Evolutionary conservation across 2,797 vertebrate species (phyloP), one percentile per base, ranked within the genome.

Genomic region (Melopsittacus undulatus): DNA sequence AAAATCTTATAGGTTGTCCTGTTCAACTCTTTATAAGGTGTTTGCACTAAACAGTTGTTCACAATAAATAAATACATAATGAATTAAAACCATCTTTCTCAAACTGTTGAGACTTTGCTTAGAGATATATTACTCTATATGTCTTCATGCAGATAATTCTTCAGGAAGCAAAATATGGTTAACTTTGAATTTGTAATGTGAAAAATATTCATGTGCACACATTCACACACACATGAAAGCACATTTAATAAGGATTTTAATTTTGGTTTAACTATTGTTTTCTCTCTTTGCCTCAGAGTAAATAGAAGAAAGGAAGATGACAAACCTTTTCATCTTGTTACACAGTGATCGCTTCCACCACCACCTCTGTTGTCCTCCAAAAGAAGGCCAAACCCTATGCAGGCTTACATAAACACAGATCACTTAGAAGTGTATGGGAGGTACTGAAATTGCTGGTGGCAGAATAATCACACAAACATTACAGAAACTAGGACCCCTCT

Each of bases 121-220:
- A 63, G 24, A 43, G 36, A 48, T 61, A 46, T 23, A 16, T 78
- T 64, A 54, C 9, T 42, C 18, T 68, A 56, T 77, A 74, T 90
- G 16, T 83, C 45, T 88, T 29, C 16, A 42, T 40, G 11, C 14
- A 83, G 30, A 36, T 51, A 59, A 32, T 72, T 49, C 42, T 80
- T 70, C 20, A 68, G 40, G 48, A 91, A 85, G 23, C 78, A 68
- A 85, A 67, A 82, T 15, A 49, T 0, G 68, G 23, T 34, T 36
- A 59, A 8, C 56, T 57, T 64, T 27, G 70, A 54, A 52, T 64
- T 42, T 42, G 6, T 45, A 63, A 67, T 42, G 5, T 66, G 54
- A 62, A 91, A 91, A 85, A 68, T 19, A 7, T 15, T 2, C 1
- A 0, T 11, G 40, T 22, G 26, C 18, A 29, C 0, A 0, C 11